Evolutionary conservation across 2,888 invertebrate genomes (phyloP), one percentile per base, ranked within the genome.

Genomic region (Phasia obesa): DNA sequence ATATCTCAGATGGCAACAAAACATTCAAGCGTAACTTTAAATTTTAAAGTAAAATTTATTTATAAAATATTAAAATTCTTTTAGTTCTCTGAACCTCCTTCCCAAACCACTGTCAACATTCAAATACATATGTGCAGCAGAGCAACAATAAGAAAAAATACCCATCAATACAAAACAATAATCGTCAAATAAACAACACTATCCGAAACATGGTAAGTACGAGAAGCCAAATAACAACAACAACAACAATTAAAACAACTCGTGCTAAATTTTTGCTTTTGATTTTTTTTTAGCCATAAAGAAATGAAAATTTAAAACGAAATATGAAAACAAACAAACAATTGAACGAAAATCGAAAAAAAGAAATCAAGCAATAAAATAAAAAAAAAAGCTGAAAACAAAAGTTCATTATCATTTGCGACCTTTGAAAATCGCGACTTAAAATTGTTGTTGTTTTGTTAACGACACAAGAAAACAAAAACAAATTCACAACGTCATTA

Each of bases 341-440:
- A 6, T 17, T 42, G 4, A 64, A 35, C 11, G 11, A 23, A 73
- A 73, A 62, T 27, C 4, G 9, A 27, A 21, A 47, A 23, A 25
- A 25, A 25, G 21, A 9, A 59, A 55, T 25, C 13, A 15, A 62
- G 15, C 35, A 60, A 44, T 17, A 27, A 13, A 64, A 17, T 38
- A n/a, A 7, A 64, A 13, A 64, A 55, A 27, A 27, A 6, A 70
- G 23, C 25, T 53, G 35, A 31, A 69, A 23, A 51, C 6, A 62
- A 82, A 82, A 82, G 81, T 82, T 82, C 77, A 82, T 82, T 82
- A 82, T 77, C 77, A 74, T 69, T 51, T 51, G 31, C 42, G 64
- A 77, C 73, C 77, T 77, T 78, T 82, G 67, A 47, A 73, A 62
- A 17, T 42, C 21, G 53, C 62, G 27, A 23, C 59, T 59, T 60